Percentiles rank a stretch among this genome's conserved stretches.
Evolutionary conservation across 2,888 invertebrate genomes (phyloP).

Genomic region (Loripinus fragilis): DNA sequence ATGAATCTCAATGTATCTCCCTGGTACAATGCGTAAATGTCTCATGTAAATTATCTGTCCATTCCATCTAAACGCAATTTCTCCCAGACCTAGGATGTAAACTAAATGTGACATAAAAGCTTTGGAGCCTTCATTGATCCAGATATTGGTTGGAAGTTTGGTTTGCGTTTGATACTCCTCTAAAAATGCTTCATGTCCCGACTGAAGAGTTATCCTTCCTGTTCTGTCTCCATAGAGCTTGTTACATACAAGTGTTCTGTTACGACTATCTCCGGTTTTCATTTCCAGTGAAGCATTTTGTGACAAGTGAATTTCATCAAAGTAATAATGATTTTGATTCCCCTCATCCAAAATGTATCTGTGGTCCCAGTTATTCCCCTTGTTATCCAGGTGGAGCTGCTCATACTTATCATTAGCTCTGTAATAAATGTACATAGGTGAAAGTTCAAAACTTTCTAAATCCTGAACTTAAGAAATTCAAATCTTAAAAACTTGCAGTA

Average conservation of each 20-base stretch:
- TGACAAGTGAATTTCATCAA: constrained; percentile 69
- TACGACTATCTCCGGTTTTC: constrained; percentile 48
- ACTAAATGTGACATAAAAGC: constrained; percentile 67
- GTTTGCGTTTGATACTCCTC: constrained; percentile 62
- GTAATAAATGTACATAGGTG: too few relatives aligned
- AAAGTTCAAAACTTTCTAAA: too few relatives aligned
- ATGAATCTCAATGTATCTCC: constrained; percentile 66
- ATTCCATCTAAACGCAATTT: constrained; percentile 73
- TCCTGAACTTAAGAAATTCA: too few relatives aligned
- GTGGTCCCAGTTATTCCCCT: constrained; percentile 68
- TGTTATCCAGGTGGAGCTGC: constrained; percentile 68
- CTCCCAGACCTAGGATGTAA: constrained; percentile 72
- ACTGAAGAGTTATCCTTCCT: constrained; percentile 62
- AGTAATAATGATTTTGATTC: constrained; percentile 41
- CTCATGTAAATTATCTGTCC: constrained; percentile 72
- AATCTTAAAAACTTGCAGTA: too few relatives aligned
- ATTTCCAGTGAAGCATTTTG: constrained; percentile 67
- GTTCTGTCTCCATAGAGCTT: constrained; percentile 70
- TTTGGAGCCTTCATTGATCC: constrained; percentile 67
- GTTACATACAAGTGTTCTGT: constrained; percentile 49
- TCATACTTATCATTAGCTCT: constrained; percentile 61
- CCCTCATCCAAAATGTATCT: constrained; percentile 68
- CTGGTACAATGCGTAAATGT: constrained; percentile 72
- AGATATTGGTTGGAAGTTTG: constrained; percentile 70
- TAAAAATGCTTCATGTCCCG: constrained; percentile 59